Evolutionary conservation across 2,888 invertebrate genomes (phyloP).

Genomic region (Dorcus parallelipipedus): DNA sequence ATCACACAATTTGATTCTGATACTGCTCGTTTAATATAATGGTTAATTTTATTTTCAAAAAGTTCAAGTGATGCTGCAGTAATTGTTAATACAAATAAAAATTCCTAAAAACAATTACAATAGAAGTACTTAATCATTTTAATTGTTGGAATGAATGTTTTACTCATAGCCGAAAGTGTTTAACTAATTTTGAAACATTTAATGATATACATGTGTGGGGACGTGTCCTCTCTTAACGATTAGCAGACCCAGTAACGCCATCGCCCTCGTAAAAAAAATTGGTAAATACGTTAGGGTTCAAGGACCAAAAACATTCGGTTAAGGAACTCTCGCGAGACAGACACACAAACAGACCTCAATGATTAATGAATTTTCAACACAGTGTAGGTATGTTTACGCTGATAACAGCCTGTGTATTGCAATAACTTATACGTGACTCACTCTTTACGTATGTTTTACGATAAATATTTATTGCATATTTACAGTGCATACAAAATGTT

Average conservation of each 20-base stretch:
- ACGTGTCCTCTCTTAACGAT: too few relatives aligned
- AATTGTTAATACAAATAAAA: too few relatives aligned
- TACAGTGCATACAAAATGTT: not conserved
- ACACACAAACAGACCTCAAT: slow-evolving; percentile 17
- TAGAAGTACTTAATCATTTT: too few relatives aligned
- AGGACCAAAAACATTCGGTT: slow-evolving; percentile 20
- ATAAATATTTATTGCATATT: not conserved
- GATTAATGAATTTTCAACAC: slow-evolving; percentile 13
- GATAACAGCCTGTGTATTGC: slow-evolving; percentile 6
- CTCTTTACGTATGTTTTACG: not conserved
- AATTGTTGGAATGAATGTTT: too few relatives aligned
- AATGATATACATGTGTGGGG: too few relatives aligned
- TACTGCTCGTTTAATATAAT: too few relatives aligned
- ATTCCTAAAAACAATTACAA: too few relatives aligned
- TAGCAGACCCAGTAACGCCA: not conserved
- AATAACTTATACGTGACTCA: slow-evolving; percentile 12
- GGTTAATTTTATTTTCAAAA: too few relatives aligned
- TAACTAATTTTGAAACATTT: too few relatives aligned
- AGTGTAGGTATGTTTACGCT: slow-evolving; percentile 1
- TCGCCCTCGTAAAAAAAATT: slow-evolving; percentile 8
- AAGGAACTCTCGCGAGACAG: slow-evolving; percentile 17
- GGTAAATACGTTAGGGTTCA: slow-evolving; percentile 16
- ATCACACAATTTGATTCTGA: not conserved
- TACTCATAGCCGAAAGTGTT: not conserved
- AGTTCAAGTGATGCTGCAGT: too few relatives aligned